Conservation (phyloP, 2,113 vertebrate genomes). For the Pachypanchax playfairii region DNA sequence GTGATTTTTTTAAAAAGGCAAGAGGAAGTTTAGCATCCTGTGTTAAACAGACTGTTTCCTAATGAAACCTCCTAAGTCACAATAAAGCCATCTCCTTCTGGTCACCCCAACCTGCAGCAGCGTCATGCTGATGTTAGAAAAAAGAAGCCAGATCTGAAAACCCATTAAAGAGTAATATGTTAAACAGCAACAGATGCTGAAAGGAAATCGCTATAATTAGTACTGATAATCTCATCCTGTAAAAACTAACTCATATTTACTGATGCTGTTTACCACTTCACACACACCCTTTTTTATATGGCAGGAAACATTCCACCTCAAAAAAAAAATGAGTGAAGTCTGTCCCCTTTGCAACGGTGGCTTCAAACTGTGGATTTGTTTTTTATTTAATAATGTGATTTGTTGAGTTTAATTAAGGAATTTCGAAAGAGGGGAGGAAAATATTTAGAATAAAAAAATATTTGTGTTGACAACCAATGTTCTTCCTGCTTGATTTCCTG, state of each 20-base stretch:
- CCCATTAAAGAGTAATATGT: not conserved
- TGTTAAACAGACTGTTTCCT: constrained; percentile 77
- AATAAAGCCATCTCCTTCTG: constrained; percentile 50
- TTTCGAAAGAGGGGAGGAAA: too few species aligned
- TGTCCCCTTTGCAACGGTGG: too few species aligned
- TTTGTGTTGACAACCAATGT: too few species aligned
- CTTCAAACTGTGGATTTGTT: too few species aligned
- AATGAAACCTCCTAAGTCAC: constrained; percentile 63
- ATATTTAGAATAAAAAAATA: too few species aligned
- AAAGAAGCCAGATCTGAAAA: not conserved
- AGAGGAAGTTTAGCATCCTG: constrained; percentile 81
- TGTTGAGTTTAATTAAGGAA: too few species aligned
- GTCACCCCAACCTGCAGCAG: constrained; percentile 28
- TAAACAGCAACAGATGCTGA: not conserved
- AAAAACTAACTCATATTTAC: not conserved
- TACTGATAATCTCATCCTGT: not conserved
- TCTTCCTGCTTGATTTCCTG: too few species aligned
- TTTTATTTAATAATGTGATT: too few species aligned
- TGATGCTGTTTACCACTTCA: too few species aligned
- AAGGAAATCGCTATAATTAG: not conserved
- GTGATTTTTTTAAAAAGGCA: constrained; percentile 42
- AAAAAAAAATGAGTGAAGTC: too few species aligned
- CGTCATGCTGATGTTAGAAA: not conserved
- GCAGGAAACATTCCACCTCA: too few species aligned
- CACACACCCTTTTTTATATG: too few species aligned